Evolutionary conservation across 2,113 vertebrate species (phyloP), one percentile per base, ranked within the genome.

Genomic region (Okapia johnstoni): DNA sequence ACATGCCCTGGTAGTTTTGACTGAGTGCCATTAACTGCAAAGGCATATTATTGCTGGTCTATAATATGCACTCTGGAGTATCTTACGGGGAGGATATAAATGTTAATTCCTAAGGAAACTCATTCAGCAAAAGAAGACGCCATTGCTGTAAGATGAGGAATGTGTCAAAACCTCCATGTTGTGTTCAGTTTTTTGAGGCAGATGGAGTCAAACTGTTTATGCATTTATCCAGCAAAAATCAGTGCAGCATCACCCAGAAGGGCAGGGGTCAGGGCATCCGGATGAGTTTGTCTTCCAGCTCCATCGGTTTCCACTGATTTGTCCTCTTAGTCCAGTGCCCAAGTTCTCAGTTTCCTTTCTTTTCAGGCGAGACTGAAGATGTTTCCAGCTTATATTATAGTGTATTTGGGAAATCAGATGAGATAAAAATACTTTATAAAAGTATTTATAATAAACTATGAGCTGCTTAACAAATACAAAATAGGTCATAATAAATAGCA

Each of bases 1-100:
- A 93, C 96, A 97, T 97, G 97, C 98, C 97, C 98, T 98, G 93
- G 94, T 97, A 97, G 96, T 98, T 98, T 95, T 98, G 97, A 97
- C 96, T 92, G 96, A 98, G 97, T 97, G 93, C 96, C 94, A 96
- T 97, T 97, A 97, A 93, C 98, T 97, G 97, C 95, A 95, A 97
- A 98, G 91, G 79, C 93, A 94, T 93, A 94, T 97, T 98, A 95
- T 92, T 93, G 94, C 92, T 95, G 3, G 50, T 93, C 90, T 88
- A 14, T 95, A 97, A 96, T 92, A 77, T 7, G 28, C 94, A 97
- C 97, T 89, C 98, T 90, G 84, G 96, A 97, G 97, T 95, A 87
- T 96, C 94, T 97, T 97, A 87, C 95, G 15, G 1, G 80, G 61
- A 97, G 55, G 92, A 94, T 96, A 93, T 85, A 97, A 98, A 98